These are phyloP conservation scores for Macrotis lagotis DNA, from an alignment of 2,113 vertebrate genomes.

Conservation along the genomic window DNA sequence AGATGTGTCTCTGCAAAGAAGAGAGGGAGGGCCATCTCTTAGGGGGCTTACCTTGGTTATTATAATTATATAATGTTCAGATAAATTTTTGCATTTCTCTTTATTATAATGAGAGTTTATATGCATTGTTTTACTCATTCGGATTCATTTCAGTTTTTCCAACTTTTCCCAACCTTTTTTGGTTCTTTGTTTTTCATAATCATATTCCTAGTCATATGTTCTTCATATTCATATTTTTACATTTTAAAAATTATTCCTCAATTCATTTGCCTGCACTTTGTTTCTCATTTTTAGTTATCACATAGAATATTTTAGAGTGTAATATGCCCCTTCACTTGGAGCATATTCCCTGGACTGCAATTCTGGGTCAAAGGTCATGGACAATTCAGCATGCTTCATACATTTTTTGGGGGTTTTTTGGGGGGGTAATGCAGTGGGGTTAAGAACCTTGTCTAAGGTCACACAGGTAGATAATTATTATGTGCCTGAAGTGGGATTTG, in stretches of 20 bases:
- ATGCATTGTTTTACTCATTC: not conserved
- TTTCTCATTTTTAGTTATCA: not conserved
- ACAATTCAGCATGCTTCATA: no score
- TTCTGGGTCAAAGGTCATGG: not conserved
- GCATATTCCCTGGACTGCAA: not conserved
- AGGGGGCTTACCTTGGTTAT: not conserved
- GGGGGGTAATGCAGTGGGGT: no score
- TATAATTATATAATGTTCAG: not conserved
- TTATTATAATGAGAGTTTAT: not conserved
- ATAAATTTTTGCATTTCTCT: not conserved
- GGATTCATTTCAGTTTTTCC: not conserved
- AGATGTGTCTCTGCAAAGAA: not conserved
- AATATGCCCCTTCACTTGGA: not conserved
- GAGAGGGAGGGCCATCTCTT: not conserved
- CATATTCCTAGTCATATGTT: no score
- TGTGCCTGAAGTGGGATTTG: no score
- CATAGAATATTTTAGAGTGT: not conserved
- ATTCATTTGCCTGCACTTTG: not conserved
- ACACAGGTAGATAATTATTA: no score
- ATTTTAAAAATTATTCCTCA: not conserved
- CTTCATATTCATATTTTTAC: not conserved
- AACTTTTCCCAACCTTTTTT: not conserved
- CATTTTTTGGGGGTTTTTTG: no score
- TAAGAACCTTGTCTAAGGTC: no score
- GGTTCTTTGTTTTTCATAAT: not conserved